Evolutionary conservation across 2,888 invertebrate species (phyloP), one percentile per base, ranked within the genome.

Genomic region (Hirtodrosophila alboralis): DNA sequence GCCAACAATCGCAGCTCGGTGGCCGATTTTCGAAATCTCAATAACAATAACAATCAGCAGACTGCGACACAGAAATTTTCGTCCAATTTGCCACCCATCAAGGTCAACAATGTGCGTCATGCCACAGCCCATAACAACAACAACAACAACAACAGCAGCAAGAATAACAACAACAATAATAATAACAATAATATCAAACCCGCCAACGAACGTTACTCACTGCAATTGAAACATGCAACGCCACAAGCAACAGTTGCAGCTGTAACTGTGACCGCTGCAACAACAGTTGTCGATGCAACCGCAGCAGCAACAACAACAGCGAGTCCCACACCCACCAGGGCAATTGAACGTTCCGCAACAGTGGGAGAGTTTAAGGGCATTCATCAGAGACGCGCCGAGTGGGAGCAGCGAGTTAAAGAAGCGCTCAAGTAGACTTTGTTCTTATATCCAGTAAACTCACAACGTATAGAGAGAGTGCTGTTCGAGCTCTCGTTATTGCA

Each of bases 341-440:
- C 86, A 10, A 89, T 89, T 9, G 89, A 89, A 30, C 69, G 89
- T 18, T 89, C 89, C 3, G 90, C 90, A 3, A 90, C 89, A 4
- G 84, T 89, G 53, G 84, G 86, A 34, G 90, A 91, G 53, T 94
- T 94, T 80, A 95, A 95, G 86, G 94, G 95, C 60, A 95, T 95
- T 68, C 92, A 94, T 87, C 95, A 95, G 85, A 92, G 95, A 85
- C 92, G 94, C 54, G 95, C 95, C 4, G 94, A 95, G 86, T 95
- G 95, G 95, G 95, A 95, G 89, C 92, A 94, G 77, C 91, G 95
- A 73, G 94, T 95, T 28, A 94, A 95, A 90, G 94, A 94, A 90
- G 94, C 90, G 53, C 84, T 90, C 28, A 90, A 90, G 49, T 90
- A 83, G 27, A 13, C 4, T 1, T 34, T 37, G 56, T 60, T 41